Evolutionary conservation across 2,113 vertebrate species (phyloP), one percentile per base, ranked within the genome.

Genomic region (Megalops atlanticus): DNA sequence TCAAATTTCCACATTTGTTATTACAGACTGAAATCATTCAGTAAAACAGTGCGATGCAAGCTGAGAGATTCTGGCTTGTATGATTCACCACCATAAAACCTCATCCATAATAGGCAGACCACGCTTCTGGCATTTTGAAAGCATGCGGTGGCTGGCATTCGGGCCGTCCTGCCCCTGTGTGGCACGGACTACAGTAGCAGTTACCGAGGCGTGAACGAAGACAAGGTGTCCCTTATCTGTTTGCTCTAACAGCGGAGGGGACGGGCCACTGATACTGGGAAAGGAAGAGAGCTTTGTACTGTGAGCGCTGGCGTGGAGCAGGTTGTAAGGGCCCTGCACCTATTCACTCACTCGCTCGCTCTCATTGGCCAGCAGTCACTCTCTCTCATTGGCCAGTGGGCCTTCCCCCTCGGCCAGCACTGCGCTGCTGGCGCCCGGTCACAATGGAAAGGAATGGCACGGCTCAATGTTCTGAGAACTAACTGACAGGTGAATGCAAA

Each of bases 131-230:
- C 74, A 69, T 83, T 86, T 88, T 82, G 84, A 70, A 74, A 33
- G 82, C 82, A 86, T 78, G 82, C 80, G 24, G 49, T 6, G 7
- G 7, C 49, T 24, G 18, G 49, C 18, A 69, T 69, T 87, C 84
- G 87, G 82, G 52, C 87, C 58, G 58, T 82, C n/a, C 39, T 80
- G 52, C 82, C 86, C 87, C 83, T 86, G 86, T 84, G 84, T 21
- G n/a, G n/a, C 64, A 83, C 75, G 85, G 58, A 74, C 81, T 36
- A 24, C 76, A 21, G 87, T 80, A 38, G 80, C 76, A 41, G 84
- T 58, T 85, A 80, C 82, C 83, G 83, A 81, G 5, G 85, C 79
- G 87, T 52, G 85, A 90, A 91, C 86, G 91, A 86, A 91, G 84
- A 76, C 81, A 82, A 83, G 78, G 81, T 81, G 83, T 88, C 82